Evolutionary conservation across 1,140 invertebrate species (phyloP).

Genomic region (Drosophila kepulauana): DNA sequence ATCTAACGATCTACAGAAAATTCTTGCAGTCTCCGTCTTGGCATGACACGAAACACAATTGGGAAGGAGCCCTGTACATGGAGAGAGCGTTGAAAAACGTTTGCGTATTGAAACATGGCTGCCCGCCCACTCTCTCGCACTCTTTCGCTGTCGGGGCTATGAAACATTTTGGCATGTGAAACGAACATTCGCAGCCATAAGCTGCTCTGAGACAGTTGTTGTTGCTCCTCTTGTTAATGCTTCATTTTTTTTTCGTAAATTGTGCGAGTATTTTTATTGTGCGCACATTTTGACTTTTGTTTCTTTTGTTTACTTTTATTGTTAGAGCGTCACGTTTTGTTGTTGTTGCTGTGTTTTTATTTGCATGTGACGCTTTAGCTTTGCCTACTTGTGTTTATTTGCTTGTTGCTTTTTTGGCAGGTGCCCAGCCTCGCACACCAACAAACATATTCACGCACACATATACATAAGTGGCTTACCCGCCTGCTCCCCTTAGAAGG

Average conservation of each 20-base stretch:
- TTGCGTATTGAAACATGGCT: conserved; percentile 47
- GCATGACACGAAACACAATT: no score
- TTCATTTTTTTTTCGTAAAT: conserved; percentile 32
- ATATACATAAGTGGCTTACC: not conserved
- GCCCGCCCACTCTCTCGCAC: conserved; percentile 3
- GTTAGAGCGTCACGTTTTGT: conserved; percentile 51
- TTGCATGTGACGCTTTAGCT: conserved; percentile 42
- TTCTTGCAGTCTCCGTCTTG: no score
- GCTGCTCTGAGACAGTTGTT: conserved; percentile 15
- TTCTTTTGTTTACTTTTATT: conserved; percentile 43
- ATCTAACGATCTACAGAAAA: no score
- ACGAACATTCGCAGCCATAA: conserved; percentile 41
- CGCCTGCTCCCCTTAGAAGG: conserved; percentile 12
- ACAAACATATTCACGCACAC: not conserved
- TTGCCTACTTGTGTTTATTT: conserved; percentile 43
- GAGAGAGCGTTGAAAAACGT: conserved; percentile 32
- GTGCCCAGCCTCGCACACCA: conserved; percentile 24
- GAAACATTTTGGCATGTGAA: conserved; percentile 47
- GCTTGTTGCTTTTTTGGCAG: conserved; percentile 65
- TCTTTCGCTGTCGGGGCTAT: not conserved
- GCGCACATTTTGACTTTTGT: conserved; percentile 45
- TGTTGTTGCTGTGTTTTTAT: conserved; percentile 42
- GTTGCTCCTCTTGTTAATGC: conserved; percentile 24
- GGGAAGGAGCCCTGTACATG: conserved; percentile 5
- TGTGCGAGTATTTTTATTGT: conserved; percentile 35